phyloP scores from a whole-genome alignment of 2,888 invertebrate species.

The Hemithea aestivaria region DNA sequence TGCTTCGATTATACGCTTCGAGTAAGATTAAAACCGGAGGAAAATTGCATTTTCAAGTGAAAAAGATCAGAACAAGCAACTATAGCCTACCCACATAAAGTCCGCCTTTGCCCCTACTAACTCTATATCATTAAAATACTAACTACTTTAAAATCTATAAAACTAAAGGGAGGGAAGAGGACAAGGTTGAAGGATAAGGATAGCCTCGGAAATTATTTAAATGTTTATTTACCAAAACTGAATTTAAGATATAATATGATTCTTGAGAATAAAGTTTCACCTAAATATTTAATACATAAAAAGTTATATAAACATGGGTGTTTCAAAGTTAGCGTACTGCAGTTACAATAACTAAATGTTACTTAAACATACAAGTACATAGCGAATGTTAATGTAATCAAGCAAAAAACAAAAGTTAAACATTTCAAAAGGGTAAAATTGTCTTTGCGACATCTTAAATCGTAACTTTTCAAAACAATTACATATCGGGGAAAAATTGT shows the following conservation, averaged over 20 bases:
- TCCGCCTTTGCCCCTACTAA: too few relatives aligned
- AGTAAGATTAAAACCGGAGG: too few relatives aligned
- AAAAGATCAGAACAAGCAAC: too few relatives aligned
- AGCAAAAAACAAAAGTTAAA: conserved; percentile 15
- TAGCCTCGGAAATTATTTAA: conserved; percentile 22
- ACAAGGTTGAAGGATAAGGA: conserved; percentile 26
- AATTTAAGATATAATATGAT: conserved; percentile 21
- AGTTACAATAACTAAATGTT: conserved; percentile 13
- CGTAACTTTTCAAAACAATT: conserved; percentile 5
- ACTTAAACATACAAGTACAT: conserved; percentile 7
- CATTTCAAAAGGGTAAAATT: conserved; percentile 22
- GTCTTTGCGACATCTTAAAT: background rate
- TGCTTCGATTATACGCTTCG: too few relatives aligned
- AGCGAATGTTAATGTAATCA: conserved; percentile 5
- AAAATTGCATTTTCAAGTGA: too few relatives aligned
- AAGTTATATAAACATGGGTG: conserved; percentile 13
- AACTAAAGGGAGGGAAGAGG: conserved; percentile 16
- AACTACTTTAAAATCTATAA: background rate
- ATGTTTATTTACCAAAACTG: conserved; percentile 29
- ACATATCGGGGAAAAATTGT: too few relatives aligned
- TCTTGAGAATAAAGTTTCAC: conserved; percentile 15
- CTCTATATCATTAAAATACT: too few relatives aligned
- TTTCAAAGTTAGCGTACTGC: conserved; percentile 3
- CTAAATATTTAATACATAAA: conserved; percentile 21
- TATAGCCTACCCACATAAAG: too few relatives aligned